Conservation (phyloP, 2,113 vertebrate species). For the Raja brachyura region DNA sequence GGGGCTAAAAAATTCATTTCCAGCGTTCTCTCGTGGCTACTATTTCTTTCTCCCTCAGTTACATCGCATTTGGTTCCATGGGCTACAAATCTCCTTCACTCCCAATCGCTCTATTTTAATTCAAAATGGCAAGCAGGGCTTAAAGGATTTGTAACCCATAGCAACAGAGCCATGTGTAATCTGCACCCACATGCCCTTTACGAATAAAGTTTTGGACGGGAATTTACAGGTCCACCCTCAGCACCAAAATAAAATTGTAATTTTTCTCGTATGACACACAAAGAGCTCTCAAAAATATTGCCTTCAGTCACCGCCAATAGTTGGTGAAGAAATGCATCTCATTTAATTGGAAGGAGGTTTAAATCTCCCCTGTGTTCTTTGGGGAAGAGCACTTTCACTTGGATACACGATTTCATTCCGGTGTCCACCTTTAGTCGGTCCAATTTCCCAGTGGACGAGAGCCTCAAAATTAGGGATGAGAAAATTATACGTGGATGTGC, state of each 20-base stretch:
- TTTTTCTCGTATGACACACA: neutral
- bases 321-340: neutral
- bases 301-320: too few species aligned
- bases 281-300: too few species aligned
- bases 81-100: neutral
- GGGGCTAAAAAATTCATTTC: conserved; percentile 11
- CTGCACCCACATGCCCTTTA: conserved; percentile 13
- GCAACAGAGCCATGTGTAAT: conserved; percentile 27
- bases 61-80: neutral
- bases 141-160: conserved; percentile 31
- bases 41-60: neutral
- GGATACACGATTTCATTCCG: neutral
- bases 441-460: neutral
- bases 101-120: conserved; percentile 23
- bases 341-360: neutral
- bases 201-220: conserved; percentile 21
- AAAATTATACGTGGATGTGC: neutral
- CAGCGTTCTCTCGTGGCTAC: neutral
- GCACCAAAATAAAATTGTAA: neutral
- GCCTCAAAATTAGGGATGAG: neutral
- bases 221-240: neutral
- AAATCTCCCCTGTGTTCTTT: neutral
- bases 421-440: neutral
- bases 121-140: conserved; percentile 30
- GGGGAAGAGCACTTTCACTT: neutral